These are phyloP conservation scores for Stigmatopora nigra DNA, from an alignment of 2,113 vertebrate species.

Conservation along the genomic window DNA sequence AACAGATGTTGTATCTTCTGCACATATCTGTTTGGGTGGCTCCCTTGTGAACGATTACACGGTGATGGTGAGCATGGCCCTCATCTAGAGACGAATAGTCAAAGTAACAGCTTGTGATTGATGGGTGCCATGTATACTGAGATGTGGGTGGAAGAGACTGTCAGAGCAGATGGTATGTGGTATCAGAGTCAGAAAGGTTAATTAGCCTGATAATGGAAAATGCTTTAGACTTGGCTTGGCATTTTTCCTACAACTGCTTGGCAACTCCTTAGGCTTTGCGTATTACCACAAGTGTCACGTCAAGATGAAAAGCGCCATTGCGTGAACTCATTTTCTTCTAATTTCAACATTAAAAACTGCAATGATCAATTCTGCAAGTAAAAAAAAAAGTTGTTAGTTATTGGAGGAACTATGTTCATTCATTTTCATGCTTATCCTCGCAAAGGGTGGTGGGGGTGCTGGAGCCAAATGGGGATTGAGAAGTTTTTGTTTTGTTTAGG, in stretches of 20 bases:
- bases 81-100: constrained; percentile 32
- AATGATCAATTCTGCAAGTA: not conserved
- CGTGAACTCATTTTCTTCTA: not conserved
- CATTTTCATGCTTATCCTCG: too few relatives aligned
- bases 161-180: constrained; percentile 69
- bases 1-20: constrained; percentile 21
- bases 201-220: constrained; percentile 68
- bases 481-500: not conserved
- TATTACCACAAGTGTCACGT: constrained; percentile 3
- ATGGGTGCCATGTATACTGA: constrained; percentile 58
- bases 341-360: not conserved
- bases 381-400: not conserved
- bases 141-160: constrained; percentile 49
- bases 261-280: constrained; percentile 30
- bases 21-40: constrained; percentile 16
- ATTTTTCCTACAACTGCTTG: constrained; percentile 36
- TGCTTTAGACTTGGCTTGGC: constrained; percentile 60
- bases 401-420: too few relatives aligned
- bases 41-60: constrained; percentile 36
- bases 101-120: constrained; percentile 59
- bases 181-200: constrained; percentile 65
- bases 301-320: not conserved
- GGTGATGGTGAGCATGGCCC: constrained; percentile 24
- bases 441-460: too few relatives aligned
- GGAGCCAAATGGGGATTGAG: not conserved